Percentiles rank a stretch among this genome's conserved stretches.
Evolutionary conservation across 2,113 vertebrate species (phyloP).

Genomic region (Colius striatus): DNA sequence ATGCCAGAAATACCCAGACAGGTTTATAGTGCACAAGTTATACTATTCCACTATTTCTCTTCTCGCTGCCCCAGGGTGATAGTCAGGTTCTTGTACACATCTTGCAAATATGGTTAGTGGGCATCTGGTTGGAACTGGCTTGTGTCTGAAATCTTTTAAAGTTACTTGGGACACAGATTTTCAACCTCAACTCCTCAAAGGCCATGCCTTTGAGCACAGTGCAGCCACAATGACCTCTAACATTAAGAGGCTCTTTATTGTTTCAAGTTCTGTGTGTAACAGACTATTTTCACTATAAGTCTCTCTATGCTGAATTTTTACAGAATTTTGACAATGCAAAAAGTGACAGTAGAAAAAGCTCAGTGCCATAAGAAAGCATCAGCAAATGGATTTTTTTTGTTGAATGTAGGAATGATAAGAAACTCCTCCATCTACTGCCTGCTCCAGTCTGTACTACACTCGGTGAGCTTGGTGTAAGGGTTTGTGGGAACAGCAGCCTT

Average conservation of each 20-base stretch:
- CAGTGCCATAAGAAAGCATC: neutral
- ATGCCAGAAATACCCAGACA: conserved; percentile 61
- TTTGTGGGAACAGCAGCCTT: neutral
- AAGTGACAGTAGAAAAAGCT: neutral
- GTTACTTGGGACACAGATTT: neutral
- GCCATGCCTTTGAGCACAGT: neutral
- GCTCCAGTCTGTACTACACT: neutral
- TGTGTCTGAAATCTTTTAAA: neutral
- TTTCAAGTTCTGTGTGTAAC: neutral
- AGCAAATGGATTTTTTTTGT: neutral
- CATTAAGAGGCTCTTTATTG: neutral
- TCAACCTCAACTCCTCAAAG: neutral
- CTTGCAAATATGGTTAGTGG: neutral
- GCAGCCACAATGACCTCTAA: neutral
- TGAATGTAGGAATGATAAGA: neutral
- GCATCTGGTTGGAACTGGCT: neutral
- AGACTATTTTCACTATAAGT: neutral
- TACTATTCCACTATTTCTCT: neutral
- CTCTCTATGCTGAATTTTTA: neutral
- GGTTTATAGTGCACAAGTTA: conserved; percentile 49
- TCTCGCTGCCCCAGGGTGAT: neutral
- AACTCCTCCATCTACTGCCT: neutral
- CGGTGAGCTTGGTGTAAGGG: neutral
- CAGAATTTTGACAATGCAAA: neutral
- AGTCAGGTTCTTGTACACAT: neutral